These are phyloP conservation scores for Choreutis nemorana DNA, from an alignment of 2,888 invertebrate species.

Conservation along the genomic window DNA sequence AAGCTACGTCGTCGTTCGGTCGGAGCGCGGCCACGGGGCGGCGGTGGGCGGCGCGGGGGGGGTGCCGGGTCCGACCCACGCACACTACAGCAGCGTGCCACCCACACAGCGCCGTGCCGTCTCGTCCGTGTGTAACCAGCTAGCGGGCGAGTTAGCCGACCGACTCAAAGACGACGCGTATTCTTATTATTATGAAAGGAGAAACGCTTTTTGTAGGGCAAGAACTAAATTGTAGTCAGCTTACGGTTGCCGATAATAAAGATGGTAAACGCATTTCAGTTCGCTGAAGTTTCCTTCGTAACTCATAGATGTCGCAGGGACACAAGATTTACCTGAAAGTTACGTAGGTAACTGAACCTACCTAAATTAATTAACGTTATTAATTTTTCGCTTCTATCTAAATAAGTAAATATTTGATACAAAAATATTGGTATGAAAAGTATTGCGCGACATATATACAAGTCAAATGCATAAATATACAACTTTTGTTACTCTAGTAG, in stretches of 20 bases:
- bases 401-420: too few species aligned
- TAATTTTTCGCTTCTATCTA: neutral
- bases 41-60: slow-evolving; percentile 11
- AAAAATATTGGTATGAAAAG: too few species aligned
- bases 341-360: neutral
- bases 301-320: slow-evolving; percentile 55
- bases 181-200: slow-evolving; percentile 70
- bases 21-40: slow-evolving; percentile 19
- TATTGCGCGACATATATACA: too few species aligned
- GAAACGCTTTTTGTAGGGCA: slow-evolving; percentile 68
- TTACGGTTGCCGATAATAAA: slow-evolving; percentile 59
- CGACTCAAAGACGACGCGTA: slow-evolving; percentile 68
- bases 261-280: slow-evolving; percentile 61
- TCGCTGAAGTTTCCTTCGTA: slow-evolving; percentile 49
- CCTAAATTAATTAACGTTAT: neutral
- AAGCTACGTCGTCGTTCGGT: slow-evolving; percentile 54
- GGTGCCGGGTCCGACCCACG: slow-evolving; percentile 18
- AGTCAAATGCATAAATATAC: too few species aligned
- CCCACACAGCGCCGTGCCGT: slow-evolving; percentile 29
- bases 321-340: neutral
- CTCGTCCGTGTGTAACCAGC: slow-evolving; percentile 52
- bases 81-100: slow-evolving; percentile 17
- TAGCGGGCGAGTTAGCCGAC: slow-evolving; percentile 55
- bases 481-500: too few species aligned
- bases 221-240: slow-evolving; percentile 66